Evolutionary conservation across 2,113 vertebrate species (phyloP), one percentile per base, ranked within the genome.

Genomic region (Pampusana beccarii): DNA sequence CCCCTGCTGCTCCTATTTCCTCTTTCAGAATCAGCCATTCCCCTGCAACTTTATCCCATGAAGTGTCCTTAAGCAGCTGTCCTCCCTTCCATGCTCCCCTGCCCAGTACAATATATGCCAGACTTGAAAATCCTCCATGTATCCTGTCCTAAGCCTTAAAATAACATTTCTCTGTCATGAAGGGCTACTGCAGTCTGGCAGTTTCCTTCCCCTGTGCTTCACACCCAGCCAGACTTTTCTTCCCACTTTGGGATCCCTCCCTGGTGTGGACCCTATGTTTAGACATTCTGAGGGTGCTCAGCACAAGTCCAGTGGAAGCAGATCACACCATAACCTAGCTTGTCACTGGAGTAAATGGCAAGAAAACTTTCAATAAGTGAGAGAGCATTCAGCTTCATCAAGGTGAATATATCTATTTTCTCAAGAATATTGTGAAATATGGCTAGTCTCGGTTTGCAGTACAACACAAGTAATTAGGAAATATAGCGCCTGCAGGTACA

Each of bases 401-500:
- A 38, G 69, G 53, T 8, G 16, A 88, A 80, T 80, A 20, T 44
- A 66, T 83, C 86, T 88, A 46, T 80, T 83, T 73, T 25, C 33
- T 81, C n/a, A 40, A 80, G 38, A 95, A 44, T 42, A 65, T 31
- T 80, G 44, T 75, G 85, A 94, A 96, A 92, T 88, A 82, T 18
- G 44, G 74, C 70, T 73, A 74, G 56, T 60, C 77, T 84, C 89
- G 86, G 69, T 86, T 93, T 91, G 73, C 65, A 92, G 42, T 53
- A 78, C 69, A 96, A 53, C 73, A 92, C 36, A 62, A 92, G 69
- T 74, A 80, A 93, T 86, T 84, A 96, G 88, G 77, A 92, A 93
- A 88, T 51, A 67, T 70, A 70, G 72, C 64, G 75, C 67, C 80
- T 0, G 1, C 58, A 86, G 80, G 65, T 78, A 38, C 29, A 42